Percentiles rank a stretch among this genome's conserved stretches.
Evolutionary conservation across 2,113 vertebrate species (phyloP).

Genomic region (Dinomys branickii): DNA sequence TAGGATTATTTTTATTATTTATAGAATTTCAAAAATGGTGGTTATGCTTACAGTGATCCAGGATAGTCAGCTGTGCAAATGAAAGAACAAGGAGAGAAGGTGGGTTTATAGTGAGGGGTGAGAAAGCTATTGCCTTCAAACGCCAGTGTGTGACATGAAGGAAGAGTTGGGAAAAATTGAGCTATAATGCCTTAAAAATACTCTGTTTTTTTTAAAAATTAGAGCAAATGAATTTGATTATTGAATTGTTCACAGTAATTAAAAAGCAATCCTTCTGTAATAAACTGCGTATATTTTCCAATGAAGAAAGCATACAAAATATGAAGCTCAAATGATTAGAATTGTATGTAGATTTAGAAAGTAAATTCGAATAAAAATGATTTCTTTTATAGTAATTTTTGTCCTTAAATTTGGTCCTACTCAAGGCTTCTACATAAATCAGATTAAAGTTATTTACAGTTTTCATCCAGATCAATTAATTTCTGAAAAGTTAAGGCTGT

Average conservation of each 20-base stretch:
- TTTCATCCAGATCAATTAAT: constrained; percentile 12
- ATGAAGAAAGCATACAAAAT: not conserved
- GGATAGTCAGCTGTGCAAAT: not conserved
- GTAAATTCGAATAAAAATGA: constrained; percentile 6
- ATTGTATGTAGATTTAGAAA: constrained; percentile 5
- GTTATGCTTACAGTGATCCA: not conserved
- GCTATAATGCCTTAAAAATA: not conserved
- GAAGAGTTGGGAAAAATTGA: not conserved
- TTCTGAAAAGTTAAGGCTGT: not conserved
- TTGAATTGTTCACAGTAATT: not conserved
- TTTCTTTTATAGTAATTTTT: not conserved
- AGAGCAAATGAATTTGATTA: constrained; percentile 33
- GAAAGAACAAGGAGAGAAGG: not conserved
- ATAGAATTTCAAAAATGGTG: not conserved
- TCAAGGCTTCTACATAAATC: not conserved
- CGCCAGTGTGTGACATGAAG: not conserved
- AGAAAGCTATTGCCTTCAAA: not conserved
- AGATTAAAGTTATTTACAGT: not conserved
- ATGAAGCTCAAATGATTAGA: not conserved
- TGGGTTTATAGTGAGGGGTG: not conserved
- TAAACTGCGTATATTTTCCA: not conserved
- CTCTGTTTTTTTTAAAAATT: not conserved
- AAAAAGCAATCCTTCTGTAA: not conserved
- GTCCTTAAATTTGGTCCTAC: not conserved
- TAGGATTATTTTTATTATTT: constrained; percentile 47